Percentiles rank a stretch among this genome's conserved stretches.
These are phyloP conservation scores for Nothobranchius kuhntae DNA, from an alignment of 2,113 vertebrate genomes.

Conservation along the genomic window DNA sequence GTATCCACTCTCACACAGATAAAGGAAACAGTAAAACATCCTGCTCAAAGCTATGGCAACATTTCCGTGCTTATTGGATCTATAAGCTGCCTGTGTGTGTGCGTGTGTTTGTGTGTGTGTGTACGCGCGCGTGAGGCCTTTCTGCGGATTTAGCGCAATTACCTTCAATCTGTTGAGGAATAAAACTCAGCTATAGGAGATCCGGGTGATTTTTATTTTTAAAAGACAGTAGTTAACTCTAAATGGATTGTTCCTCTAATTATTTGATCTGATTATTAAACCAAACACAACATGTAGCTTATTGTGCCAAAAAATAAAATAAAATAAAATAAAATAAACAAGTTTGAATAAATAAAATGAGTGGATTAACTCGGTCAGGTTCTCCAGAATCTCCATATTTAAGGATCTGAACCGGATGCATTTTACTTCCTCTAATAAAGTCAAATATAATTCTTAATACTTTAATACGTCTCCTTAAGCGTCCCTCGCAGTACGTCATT, in stretches of 20 bases:
- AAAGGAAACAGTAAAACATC: slow-evolving; percentile 84
- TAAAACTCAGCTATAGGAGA: too few relatives aligned
- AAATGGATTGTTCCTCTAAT: too few relatives aligned
- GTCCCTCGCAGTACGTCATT: slow-evolving; percentile 35
- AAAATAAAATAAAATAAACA: not conserved
- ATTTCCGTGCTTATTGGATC: slow-evolving; percentile 68
- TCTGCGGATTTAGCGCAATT: slow-evolving; percentile 3
- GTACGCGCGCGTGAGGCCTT: slow-evolving; percentile 3
- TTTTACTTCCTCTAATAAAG: slow-evolving; percentile 8
- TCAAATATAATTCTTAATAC: slow-evolving; percentile 34
- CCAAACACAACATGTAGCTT: not conserved
- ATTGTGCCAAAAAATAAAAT: not conserved
- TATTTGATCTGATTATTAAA: too few relatives aligned
- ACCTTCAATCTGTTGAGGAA: slow-evolving; percentile 9
- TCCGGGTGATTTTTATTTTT: not conserved
- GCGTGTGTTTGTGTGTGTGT: not conserved
- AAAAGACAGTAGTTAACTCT: not conserved
- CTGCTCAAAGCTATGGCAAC: slow-evolving; percentile 80
- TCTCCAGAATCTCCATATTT: not conserved
- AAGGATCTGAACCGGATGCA: not conserved
- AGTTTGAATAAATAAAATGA: not conserved
- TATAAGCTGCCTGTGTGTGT: slow-evolving; percentile 27
- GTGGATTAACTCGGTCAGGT: not conserved
- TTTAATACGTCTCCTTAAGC: not conserved
- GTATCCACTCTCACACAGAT: not conserved